Evolutionary conservation across 2,797 vertebrate genomes (phyloP).

Genomic region (Acanthurus tractus): DNA sequence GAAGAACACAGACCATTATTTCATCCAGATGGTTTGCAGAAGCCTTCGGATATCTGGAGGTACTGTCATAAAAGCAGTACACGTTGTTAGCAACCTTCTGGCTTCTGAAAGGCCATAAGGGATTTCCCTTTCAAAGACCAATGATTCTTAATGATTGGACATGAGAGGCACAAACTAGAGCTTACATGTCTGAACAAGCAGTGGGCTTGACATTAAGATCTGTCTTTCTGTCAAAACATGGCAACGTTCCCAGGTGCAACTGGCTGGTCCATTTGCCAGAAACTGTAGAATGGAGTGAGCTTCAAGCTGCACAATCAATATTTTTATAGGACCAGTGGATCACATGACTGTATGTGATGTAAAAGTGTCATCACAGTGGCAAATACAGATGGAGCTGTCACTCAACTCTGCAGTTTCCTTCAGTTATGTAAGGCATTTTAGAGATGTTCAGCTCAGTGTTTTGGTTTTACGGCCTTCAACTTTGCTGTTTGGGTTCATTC

Average conservation of each 20-base stretch:
- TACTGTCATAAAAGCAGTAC: background rate
- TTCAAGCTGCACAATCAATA: background rate
- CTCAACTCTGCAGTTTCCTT: background rate
- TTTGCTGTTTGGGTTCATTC: background rate
- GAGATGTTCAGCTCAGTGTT: background rate
- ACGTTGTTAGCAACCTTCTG: background rate
- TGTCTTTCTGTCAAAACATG: background rate
- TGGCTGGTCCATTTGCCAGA: background rate
- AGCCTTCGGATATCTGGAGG: background rate
- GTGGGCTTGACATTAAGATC: no score
- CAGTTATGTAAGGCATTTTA: background rate
- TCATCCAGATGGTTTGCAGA: background rate
- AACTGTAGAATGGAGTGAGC: background rate
- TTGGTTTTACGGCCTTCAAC: background rate
- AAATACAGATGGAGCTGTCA: background rate
- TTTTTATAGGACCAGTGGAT: no score
- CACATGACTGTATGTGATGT: no score
- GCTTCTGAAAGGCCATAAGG: no score
- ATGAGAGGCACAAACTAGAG: no score
- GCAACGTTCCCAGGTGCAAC: background rate
- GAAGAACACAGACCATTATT: background rate
- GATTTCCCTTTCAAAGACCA: no score
- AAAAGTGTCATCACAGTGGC: no score
- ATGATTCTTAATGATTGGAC: no score
- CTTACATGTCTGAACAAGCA: no score